phyloP scores from a whole-genome alignment of 2,113 vertebrate genomes.

The Mixornis gularis region DNA sequence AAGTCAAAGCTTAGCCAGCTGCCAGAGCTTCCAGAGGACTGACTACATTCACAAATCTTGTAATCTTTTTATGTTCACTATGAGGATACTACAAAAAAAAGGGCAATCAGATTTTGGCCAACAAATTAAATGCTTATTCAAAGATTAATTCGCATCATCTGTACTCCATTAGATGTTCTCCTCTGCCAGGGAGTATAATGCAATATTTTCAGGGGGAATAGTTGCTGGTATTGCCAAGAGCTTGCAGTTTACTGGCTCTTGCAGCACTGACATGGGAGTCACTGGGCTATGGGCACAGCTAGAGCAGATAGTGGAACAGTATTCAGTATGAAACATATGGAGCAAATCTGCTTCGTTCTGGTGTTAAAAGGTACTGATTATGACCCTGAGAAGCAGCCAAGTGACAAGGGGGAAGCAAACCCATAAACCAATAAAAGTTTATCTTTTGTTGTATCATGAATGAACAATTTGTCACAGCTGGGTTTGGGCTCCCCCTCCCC shows the following conservation, averaged over 20 bases:
- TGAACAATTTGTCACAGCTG: neutral
- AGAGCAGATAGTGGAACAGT: constrained; percentile 14
- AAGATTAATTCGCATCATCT: constrained; percentile 66
- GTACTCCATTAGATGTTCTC: constrained; percentile 54
- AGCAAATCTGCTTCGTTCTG: constrained; percentile 30
- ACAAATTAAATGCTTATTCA: constrained; percentile 60
- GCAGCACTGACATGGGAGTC: constrained; percentile 43
- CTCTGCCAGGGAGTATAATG: constrained; percentile 59
- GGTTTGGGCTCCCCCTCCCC: neutral
- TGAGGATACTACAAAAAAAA: constrained; percentile 31
- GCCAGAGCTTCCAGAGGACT: constrained; percentile 54
- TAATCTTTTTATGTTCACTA: constrained; percentile 62
- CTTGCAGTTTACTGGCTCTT: constrained; percentile 48
- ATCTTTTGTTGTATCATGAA: neutral
- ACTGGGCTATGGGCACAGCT: constrained; percentile 29
- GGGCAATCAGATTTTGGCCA: constrained; percentile 48
- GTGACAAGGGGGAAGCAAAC: constrained; percentile 6
- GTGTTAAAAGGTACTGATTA: constrained; percentile 42
- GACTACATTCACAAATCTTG: constrained; percentile 59
- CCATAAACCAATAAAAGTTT: neutral
- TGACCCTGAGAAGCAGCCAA: constrained; percentile 21
- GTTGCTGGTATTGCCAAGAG: constrained; percentile 22
- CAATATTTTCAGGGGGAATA: constrained; percentile 62
- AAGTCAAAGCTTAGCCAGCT: constrained; percentile 11
- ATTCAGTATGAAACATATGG: constrained; percentile 18